Evolutionary conservation across 2,797 vertebrate species (phyloP).

Genomic region (Agapornis canus): DNA sequence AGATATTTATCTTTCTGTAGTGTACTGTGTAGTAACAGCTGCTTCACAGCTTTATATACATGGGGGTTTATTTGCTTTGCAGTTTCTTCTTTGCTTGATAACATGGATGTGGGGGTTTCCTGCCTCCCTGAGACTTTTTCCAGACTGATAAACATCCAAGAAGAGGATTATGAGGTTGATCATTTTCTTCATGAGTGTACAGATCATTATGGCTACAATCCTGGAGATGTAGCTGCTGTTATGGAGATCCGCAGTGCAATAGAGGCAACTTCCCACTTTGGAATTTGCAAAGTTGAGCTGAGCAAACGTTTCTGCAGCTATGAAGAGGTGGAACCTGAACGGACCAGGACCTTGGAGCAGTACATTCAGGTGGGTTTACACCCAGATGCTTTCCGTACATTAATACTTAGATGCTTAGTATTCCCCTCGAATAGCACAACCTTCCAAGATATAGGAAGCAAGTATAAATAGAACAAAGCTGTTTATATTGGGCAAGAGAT

Average conservation of each 20-base stretch:
- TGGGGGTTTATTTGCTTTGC: not conserved
- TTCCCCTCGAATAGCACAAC: not conserved
- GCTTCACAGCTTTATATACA: not conserved
- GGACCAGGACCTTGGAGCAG: constrained; percentile 78
- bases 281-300: constrained; percentile 78
- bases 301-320: constrained; percentile 68
- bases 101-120: constrained; percentile 54
- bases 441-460: not conserved
- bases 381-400: not conserved
- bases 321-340: constrained; percentile 51
- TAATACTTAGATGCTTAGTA: not conserved
- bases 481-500: not conserved
- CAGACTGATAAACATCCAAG: constrained; percentile 61
- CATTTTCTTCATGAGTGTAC: constrained; percentile 59
- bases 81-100: constrained; percentile 64
- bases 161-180: not conserved
- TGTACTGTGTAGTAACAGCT: not conserved
- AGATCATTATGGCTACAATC: constrained; percentile 71
- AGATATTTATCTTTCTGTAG: not conserved
- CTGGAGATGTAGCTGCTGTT: constrained; percentile 73
- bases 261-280: constrained; percentile 76
- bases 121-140: constrained; percentile 79
- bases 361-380: constrained; percentile 82
- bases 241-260: constrained; percentile 77
- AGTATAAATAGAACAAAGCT: not conserved